Evolutionary conservation across 2,797 vertebrate species (phyloP).

Genomic region (Rhinoraja longicauda): DNA sequence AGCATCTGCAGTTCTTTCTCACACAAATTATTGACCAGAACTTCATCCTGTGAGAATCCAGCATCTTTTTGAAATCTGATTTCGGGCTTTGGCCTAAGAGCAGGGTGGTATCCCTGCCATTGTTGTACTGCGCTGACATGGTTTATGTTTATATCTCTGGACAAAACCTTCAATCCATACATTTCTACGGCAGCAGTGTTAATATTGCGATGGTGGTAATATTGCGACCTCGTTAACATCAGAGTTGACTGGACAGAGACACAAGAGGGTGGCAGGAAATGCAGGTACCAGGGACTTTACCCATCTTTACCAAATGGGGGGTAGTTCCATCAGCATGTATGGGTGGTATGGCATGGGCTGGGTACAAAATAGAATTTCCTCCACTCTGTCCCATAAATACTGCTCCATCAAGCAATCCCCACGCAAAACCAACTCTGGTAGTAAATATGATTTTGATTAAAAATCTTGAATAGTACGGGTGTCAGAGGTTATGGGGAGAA

Average conservation of each 20-base stretch:
- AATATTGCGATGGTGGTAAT: too few species aligned
- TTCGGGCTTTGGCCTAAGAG: background rate
- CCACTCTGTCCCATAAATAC: background rate
- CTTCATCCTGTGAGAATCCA: background rate
- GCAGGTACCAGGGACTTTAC: background rate
- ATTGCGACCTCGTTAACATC: background rate
- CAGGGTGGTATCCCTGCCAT: background rate
- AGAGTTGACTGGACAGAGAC: background rate
- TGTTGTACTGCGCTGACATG: background rate
- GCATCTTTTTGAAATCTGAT: background rate
- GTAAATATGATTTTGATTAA: too few species aligned
- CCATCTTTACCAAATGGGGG: background rate
- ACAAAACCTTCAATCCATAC: rapidly evolving
- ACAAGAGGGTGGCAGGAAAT: background rate
- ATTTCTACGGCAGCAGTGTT: background rate
- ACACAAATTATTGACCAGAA: background rate
- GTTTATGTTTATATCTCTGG: background rate
- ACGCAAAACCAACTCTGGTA: background rate
- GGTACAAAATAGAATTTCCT: background rate
- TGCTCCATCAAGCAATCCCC: background rate
- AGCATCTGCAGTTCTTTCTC: too few species aligned
- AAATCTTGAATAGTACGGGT: too few species aligned
- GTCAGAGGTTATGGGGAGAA: too few species aligned
- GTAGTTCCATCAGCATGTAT: background rate
- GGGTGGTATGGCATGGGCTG: background rate